These are phyloP conservation scores for Marmota flaviventris DNA, from an alignment of 2,113 vertebrate species.

Conservation along the genomic window DNA sequence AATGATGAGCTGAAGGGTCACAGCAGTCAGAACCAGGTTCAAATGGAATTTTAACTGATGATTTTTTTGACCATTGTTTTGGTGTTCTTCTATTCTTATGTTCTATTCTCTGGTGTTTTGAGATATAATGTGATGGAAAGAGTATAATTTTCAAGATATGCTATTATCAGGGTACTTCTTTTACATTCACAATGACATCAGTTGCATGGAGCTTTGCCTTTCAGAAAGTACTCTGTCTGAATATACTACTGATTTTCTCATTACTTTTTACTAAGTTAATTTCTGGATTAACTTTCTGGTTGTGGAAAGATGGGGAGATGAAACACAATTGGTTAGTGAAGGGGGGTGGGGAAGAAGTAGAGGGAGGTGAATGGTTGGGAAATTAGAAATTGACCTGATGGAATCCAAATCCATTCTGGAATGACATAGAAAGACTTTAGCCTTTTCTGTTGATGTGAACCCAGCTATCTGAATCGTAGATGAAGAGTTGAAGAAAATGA, in stretches of 20 bases:
- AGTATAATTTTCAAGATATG: not conserved
- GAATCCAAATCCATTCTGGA: not conserved
- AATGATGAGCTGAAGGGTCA: not conserved
- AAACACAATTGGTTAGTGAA: not conserved
- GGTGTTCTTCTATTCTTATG: not conserved
- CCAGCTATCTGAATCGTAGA: not conserved
- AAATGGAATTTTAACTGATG: not conserved
- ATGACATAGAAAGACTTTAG: not conserved
- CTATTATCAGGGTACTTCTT: not conserved
- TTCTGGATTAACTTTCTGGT: not conserved
- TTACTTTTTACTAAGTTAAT: not conserved
- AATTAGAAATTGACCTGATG: not conserved
- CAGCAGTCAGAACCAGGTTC: not conserved
- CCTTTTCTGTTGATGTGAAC: not conserved
- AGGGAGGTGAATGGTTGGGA: not conserved
- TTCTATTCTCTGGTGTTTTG: not conserved
- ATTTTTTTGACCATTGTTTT: not conserved
- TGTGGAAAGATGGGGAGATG: not conserved
- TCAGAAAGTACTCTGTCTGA: not conserved
- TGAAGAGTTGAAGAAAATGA: not conserved
- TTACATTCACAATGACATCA: not conserved
- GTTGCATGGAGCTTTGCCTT: not conserved
- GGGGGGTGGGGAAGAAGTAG: not conserved
- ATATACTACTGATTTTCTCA: not conserved
- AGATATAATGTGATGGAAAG: not conserved